Evolutionary conservation across 2,888 invertebrate species (phyloP).

Genomic region (Dasypolia templi): DNA sequence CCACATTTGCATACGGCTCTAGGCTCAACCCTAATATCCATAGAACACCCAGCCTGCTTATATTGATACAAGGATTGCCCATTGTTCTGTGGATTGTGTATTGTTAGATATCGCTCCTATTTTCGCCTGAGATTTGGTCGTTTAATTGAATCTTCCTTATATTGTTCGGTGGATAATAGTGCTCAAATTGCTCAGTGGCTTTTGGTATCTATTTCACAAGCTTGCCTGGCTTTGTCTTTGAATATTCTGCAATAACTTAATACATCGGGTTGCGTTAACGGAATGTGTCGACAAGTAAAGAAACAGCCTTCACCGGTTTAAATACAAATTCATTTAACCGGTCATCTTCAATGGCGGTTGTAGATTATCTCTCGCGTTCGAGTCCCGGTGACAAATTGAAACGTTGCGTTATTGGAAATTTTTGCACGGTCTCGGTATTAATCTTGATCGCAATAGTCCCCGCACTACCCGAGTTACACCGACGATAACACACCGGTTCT

Average conservation of each 20-base stretch:
- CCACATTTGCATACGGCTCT: slow-evolving; percentile 83
- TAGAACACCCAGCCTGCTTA: slow-evolving; percentile 70
- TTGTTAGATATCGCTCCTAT: slow-evolving; percentile 78
- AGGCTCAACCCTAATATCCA: slow-evolving; percentile 69
- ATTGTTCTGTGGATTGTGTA: slow-evolving; percentile 83
- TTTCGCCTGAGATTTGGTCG: slow-evolving; percentile 76
- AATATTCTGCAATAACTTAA: slow-evolving; percentile 50
- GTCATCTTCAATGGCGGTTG: slow-evolving; percentile 61
- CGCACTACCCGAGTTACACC: slow-evolving; percentile 72
- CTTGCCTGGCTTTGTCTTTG: slow-evolving; percentile 37
- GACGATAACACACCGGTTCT: slow-evolving; percentile 78
- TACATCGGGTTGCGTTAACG: slow-evolving; percentile 37
- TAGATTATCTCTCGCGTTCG: slow-evolving; percentile 63
- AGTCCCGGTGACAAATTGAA: slow-evolving; percentile 68
- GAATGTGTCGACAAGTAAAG: slow-evolving; percentile 51
- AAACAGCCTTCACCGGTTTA: slow-evolving; percentile 53
- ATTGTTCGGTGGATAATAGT: slow-evolving; percentile 72
- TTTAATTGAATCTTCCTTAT: slow-evolving; percentile 80
- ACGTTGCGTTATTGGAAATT: slow-evolving; percentile 67
- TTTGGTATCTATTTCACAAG: slow-evolving; percentile 59
- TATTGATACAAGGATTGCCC: slow-evolving; percentile 81
- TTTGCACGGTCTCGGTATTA: slow-evolving; percentile 65
- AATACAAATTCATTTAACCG: slow-evolving; percentile 65
- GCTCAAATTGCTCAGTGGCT: slow-evolving; percentile 66
- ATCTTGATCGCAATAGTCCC: slow-evolving; percentile 65